phyloP scores from a whole-genome alignment of 2,797 vertebrate genomes.

The Cheracebus regulus region DNA sequence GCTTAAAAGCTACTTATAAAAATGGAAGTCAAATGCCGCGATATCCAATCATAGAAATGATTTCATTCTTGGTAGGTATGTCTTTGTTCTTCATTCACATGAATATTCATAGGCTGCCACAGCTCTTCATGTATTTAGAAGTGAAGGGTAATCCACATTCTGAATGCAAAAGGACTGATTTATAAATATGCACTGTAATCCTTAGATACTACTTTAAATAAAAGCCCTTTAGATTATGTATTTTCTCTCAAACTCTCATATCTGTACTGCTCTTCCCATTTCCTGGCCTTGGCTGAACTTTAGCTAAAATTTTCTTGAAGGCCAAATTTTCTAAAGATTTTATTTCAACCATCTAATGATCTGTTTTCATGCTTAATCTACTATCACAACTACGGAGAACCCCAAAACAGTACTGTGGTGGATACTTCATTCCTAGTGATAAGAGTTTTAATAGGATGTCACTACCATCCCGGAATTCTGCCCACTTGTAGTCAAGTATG shows the following conservation, averaged over 20 bases:
- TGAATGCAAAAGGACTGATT: neutral
- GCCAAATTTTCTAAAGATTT: neutral
- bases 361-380: neutral
- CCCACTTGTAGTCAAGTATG: neutral
- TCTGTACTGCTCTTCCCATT: neutral
- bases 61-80: constrained; percentile 34
- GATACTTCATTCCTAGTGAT: neutral
- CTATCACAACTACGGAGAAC: neutral
- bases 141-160: constrained; percentile 35
- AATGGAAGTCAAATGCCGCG: neutral
- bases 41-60: neutral
- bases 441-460: neutral
- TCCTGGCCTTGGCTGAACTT: neutral
- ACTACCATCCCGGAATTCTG: neutral
- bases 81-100: constrained; percentile 48
- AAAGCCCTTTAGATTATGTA: neutral
- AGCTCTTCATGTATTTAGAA: neutral
- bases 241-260: neutral
- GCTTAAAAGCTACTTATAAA: constrained; percentile 11
- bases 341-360: neutral
- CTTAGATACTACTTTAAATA: constrained; percentile 1
- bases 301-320: neutral
- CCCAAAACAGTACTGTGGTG: neutral
- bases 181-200: constrained; percentile 20
- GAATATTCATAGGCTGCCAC: constrained; percentile 24